Evolutionary conservation across 2,888 invertebrate species (phyloP), one percentile per base, ranked within the genome.

Genomic region (Sylvicola cinctus): DNA sequence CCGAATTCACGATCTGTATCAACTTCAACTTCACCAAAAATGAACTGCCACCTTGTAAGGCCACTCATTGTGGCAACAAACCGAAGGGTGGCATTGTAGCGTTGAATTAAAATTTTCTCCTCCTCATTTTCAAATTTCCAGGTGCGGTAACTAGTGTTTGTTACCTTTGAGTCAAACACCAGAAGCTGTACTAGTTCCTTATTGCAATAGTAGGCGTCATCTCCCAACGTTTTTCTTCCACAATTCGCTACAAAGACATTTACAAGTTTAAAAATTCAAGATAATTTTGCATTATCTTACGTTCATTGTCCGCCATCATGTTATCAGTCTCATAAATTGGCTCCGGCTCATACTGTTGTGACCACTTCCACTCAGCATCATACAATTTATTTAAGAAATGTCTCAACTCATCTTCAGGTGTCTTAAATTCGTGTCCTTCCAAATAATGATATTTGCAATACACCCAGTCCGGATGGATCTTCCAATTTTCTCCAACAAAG

Each of bases 1-100:
- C 83, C 83, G 47, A 85, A 85, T 41, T 74, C 72, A 13, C 71
- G 32, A 45, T 56, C 56, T 16, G 50, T 52, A 15, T 58, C 58
- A 8, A 60, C 54, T 39, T 58, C 60, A 14, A 66, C 67, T 45
- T 70, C 72, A 13, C 63, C 68, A 37, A 63, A 64, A 30, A 77
- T 68, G 43, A 77, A 74, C 51, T 85, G 78, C 85, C 88, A 88
- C 34, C 87, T 64, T 0, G 87, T 85, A 1, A 90, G 58, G 0
- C 90, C 90, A 48, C 85, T 85, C 54, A 87, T 79, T 0, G 90
- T 88, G 1, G 85, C 79, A 16, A 87, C 74, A 51, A 84, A 88
- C 30, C 84, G 65, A 13, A 84, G 58, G 29, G 73, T 74, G 3
- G 78, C 77, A 41, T 77, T 74, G 46, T 80, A 85, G 29, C 60